Conservation (phyloP, 1,140 invertebrate species). For the Phymorhynchus buccinoides region DNA sequence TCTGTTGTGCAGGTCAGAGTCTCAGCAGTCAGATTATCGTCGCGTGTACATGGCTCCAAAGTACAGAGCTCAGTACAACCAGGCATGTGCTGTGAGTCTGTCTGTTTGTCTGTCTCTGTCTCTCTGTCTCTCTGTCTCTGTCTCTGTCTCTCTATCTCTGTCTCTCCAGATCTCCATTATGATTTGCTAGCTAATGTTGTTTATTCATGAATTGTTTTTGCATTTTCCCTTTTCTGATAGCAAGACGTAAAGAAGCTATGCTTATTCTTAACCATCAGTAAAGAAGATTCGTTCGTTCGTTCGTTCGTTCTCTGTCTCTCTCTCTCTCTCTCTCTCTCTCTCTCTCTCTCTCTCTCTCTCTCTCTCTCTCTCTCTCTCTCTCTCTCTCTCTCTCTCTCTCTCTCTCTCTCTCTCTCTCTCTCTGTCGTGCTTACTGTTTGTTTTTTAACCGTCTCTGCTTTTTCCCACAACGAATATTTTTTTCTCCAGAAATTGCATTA, state of each 20-base stretch:
- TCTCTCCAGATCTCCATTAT: too few relatives aligned
- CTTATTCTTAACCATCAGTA: too few relatives aligned
- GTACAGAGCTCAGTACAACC: background rate
- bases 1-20: background rate
- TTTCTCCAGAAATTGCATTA: too few relatives aligned
- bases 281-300: too few relatives aligned
- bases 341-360: slow-evolving; percentile 1
- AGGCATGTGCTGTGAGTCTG: background rate
- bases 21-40: background rate
- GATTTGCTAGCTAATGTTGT: too few relatives aligned
- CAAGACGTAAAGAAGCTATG: too few relatives aligned
- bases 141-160: background rate
- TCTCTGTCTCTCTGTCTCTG: background rate
- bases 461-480: too few relatives aligned
- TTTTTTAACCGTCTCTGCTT: too few relatives aligned
- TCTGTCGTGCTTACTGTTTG: too few relatives aligned
- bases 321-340: background rate
- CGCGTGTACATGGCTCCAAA: background rate
- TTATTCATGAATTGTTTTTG: too few relatives aligned
- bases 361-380: background rate
- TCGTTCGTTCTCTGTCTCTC: background rate
- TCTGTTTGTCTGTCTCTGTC: background rate
- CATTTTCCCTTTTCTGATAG: too few relatives aligned
- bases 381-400: background rate
- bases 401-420: too few relatives aligned